These are phyloP conservation scores for Matsumurasca onukii DNA, from an alignment of 1,140 invertebrate genomes.

Conservation along the genomic window DNA sequence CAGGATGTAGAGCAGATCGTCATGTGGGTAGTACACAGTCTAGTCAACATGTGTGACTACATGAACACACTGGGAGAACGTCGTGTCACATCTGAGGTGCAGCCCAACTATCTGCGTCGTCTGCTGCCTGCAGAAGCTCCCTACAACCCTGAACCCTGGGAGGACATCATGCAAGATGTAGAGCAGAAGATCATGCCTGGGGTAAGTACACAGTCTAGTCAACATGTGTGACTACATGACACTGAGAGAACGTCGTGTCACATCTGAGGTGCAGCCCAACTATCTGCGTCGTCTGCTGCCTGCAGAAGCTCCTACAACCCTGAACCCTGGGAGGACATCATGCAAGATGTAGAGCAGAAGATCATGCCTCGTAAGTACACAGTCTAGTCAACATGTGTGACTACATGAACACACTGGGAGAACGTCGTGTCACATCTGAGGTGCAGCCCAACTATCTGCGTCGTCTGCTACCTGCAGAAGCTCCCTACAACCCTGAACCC, in stretches of 20 bases:
- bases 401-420: constrained; percentile 86
- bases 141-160: constrained; percentile 61
- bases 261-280: constrained; percentile 86
- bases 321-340: constrained; percentile 89
- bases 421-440: constrained; percentile 83
- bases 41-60: constrained; percentile 97
- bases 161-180: constrained; percentile 88
- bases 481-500: constrained; percentile 82
- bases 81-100: constrained; percentile 85
- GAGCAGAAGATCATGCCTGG: constrained; percentile 98
- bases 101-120: constrained; percentile 88
- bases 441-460: constrained; percentile 93
- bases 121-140: constrained; percentile 86
- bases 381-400: constrained; percentile 98
- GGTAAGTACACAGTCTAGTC: constrained; percentile 70
- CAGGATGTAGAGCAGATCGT: constrained; percentile 92
- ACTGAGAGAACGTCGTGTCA: constrained; percentile 78
- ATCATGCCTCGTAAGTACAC: constrained; percentile 83
- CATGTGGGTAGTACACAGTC: constrained; percentile 85
- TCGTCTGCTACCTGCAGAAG: constrained; percentile 75
- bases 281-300: constrained; percentile 88
- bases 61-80: constrained; percentile 82
- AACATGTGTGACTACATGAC: constrained; percentile 96
- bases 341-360: constrained; percentile 91
- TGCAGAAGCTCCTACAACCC: constrained; percentile 79